phyloP scores from a whole-genome alignment of 2,888 invertebrate species.

The Drosophila borborema region DNA sequence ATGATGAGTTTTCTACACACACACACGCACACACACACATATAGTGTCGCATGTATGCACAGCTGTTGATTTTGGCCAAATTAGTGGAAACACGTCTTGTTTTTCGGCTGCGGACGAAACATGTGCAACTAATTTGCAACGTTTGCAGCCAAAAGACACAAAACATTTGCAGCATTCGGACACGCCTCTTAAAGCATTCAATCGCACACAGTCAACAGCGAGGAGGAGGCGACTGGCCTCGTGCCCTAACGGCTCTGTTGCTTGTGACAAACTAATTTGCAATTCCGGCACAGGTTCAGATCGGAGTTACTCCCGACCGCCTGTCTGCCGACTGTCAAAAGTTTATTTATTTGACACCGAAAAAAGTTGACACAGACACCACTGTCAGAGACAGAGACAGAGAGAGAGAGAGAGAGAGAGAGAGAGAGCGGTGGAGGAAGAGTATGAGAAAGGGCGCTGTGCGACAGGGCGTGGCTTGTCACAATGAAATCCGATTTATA shows the following conservation, averaged over 20 bases:
- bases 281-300: slow-evolving; percentile 52
- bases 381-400: slow-evolving; percentile 15
- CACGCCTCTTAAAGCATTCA: slow-evolving; percentile 35
- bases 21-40: slow-evolving; percentile 22
- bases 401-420: background rate
- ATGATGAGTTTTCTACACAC: slow-evolving; percentile 75
- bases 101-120: slow-evolving; percentile 63
- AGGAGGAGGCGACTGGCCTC: background rate
- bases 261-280: slow-evolving; percentile 61
- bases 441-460: background rate
- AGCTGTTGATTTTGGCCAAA: slow-evolving; percentile 80
- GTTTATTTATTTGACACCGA: slow-evolving; percentile 80
- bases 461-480: slow-evolving; percentile 44
- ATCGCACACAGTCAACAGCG: background rate
- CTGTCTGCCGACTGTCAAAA: slow-evolving; percentile 78
- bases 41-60: slow-evolving; percentile 54
- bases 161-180: slow-evolving; percentile 54
- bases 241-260: slow-evolving; percentile 4
- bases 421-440: background rate
- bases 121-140: slow-evolving; percentile 79
- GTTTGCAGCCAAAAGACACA: slow-evolving; percentile 14
- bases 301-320: slow-evolving; percentile 30
- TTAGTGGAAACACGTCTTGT: slow-evolving; percentile 79
- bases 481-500: slow-evolving; percentile 73
- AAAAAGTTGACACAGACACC: slow-evolving; percentile 80